These are phyloP conservation scores for Hippocampus comes DNA, from an alignment of 2,113 vertebrate species.

Conservation along the genomic window DNA sequence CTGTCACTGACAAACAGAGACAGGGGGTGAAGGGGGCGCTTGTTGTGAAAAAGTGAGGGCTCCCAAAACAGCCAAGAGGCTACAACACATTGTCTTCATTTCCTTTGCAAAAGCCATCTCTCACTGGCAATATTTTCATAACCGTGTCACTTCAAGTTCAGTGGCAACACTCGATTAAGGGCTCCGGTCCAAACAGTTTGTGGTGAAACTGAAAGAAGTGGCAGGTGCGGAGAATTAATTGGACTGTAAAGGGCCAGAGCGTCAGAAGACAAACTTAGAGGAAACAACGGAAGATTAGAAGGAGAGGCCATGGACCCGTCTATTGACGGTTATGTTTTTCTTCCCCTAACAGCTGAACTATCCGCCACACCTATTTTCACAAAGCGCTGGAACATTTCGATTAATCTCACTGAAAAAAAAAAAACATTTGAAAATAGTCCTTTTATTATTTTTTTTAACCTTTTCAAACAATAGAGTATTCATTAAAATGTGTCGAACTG, in stretches of 20 bases:
- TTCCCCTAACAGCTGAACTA: constrained; percentile 30
- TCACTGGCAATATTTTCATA: constrained; percentile 77
- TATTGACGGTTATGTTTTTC: constrained; percentile 52
- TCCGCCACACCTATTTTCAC: constrained; percentile 26
- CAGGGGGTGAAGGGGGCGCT: constrained; percentile 34
- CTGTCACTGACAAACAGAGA: constrained; percentile 57
- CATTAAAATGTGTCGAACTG: not conserved
- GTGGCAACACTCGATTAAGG: constrained; percentile 73
- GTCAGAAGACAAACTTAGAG: constrained; percentile 51
- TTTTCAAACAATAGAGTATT: constrained; percentile 17
- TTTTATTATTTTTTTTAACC: not conserved
- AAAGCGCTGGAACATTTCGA: constrained; percentile 20
- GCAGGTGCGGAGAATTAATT: constrained; percentile 65
- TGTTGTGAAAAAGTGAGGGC: constrained; percentile 58
- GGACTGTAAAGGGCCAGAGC: constrained; percentile 52
- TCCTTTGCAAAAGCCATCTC: constrained; percentile 70
- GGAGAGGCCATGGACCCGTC: constrained; percentile 40
- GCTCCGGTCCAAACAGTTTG: constrained; percentile 72
- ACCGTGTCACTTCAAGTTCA: constrained; percentile 72
- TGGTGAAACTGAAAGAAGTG: constrained; percentile 39
- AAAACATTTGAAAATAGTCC: no score
- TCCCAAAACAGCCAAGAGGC: constrained; percentile 57
- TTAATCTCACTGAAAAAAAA: not conserved
- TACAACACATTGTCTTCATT: constrained; percentile 68
- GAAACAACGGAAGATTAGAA: constrained; percentile 62